Conservation (phyloP, 2,888 invertebrate genomes). For the Formica aserva region DNA sequence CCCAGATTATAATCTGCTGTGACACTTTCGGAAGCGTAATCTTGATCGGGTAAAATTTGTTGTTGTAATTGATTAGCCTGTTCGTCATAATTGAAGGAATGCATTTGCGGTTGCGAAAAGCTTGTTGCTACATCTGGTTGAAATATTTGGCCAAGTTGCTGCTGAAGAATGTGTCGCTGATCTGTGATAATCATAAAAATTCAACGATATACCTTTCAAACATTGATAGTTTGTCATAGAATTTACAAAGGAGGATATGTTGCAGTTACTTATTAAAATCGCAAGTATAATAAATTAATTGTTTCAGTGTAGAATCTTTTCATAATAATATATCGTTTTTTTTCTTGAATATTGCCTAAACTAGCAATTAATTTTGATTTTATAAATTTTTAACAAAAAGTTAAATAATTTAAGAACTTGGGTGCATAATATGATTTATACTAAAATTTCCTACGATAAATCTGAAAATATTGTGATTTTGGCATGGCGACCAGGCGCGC, state of each 20-base stretch:
- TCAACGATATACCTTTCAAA: background rate
- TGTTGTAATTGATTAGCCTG: slow-evolving; percentile 80
- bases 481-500: too few relatives aligned
- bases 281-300: background rate
- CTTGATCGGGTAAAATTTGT: slow-evolving; percentile 77
- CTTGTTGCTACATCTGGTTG: slow-evolving; percentile 75
- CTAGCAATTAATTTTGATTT: background rate
- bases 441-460: background rate
- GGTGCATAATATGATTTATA: background rate
- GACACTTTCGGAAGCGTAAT: slow-evolving; percentile 80
- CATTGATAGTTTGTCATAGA: background rate
- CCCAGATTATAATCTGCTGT: slow-evolving; percentile 81
- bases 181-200: slow-evolving; percentile 41
- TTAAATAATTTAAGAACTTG: background rate
- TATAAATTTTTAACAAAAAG: background rate
- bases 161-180: slow-evolving; percentile 81
- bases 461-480: too few relatives aligned
- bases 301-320: background rate
- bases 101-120: slow-evolving; percentile 82
- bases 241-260: background rate
- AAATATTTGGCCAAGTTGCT: slow-evolving; percentile 81
- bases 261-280: background rate
- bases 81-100: slow-evolving; percentile 83
- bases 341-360: background rate
- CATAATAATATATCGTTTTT: background rate